Evolutionary conservation across 1,140 invertebrate species (phyloP), one percentile per base, ranked within the genome.

Genomic region (Musca vetustissima): DNA sequence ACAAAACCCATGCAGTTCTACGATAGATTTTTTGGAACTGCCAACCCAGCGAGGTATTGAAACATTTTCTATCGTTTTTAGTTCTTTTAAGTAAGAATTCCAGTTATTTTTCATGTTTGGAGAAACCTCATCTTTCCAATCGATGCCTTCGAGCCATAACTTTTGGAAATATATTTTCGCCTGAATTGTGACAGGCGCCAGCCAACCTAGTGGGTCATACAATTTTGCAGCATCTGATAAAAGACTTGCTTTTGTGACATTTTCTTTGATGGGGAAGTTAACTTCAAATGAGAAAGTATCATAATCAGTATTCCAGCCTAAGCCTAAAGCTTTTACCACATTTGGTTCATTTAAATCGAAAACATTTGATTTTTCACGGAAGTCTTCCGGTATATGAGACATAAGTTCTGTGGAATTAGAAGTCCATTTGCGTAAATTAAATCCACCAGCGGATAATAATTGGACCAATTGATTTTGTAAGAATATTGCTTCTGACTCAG

Each of bases 121-220:
- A n/a, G 48, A 55, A 36, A 70, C 22, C 13, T 14, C 2, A 13
- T 67, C 69, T 49, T 70, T 57, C 57, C 55, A 70, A 14, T 64
- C 57, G 9, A 67, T 19, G 1, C 50, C 32, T 14, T n/a, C 50
- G 15, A 57, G 19, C 69, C 49, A 65, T 36, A 66, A 22, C 7
- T 28, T 67, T 75, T 85, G 81, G 21, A 85, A 76, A 3, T 85
- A 36, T 7, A 83, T 73, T 71, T 85, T 84, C 17, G 76, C 76
- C 8, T 55, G 70, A 14, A 85, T 72, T 9, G 78, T 77, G 8
- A 79, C 66, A 8, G 83, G 83, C 6, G 75, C 66, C 4, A 84
- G 61, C 52, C 76, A 77, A 11, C 83, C 83, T 6, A 81, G 47
- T 11, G 79, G 77, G 68, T 83, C 80, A 67, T 77, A 83, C 6